phyloP scores from a whole-genome alignment of 1,140 invertebrate genomes.

The Scaptomyza graminum region DNA sequence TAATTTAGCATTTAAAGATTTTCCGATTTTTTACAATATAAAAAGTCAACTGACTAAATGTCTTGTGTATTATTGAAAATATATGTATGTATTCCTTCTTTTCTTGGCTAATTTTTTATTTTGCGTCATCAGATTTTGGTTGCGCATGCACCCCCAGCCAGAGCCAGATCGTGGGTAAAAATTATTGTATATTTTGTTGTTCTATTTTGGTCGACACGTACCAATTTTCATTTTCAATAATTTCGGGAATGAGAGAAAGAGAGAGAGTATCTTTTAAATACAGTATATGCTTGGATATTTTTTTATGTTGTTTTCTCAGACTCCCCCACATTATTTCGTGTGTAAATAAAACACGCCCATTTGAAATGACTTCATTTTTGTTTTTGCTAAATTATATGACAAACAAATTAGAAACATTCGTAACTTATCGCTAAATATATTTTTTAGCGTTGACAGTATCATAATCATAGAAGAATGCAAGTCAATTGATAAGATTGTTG shows the following conservation, averaged over 20 bases:
- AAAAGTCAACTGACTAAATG: neutral
- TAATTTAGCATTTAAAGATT: conserved; percentile 40
- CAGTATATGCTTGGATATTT: conserved; percentile 6
- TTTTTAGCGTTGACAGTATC: neutral
- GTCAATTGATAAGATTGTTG: conserved; percentile 26
- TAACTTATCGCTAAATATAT: neutral
- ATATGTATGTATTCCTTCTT: conserved; percentile 11
- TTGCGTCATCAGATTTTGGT: conserved; percentile 33
- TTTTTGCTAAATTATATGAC: conserved; percentile 2
- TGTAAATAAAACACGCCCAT: conserved; percentile 43
- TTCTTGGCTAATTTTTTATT: conserved; percentile 17
- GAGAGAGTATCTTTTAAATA: conserved; percentile 14
- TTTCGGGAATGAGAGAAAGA: conserved; percentile 10
- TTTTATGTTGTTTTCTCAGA: neutral
- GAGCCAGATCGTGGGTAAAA: conserved; percentile 5
- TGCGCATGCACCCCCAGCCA: conserved; percentile 13
- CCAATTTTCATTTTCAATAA: conserved; percentile 17
- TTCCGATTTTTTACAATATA: neutral
- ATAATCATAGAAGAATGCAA: conserved; percentile 1
- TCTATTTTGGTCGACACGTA: conserved; percentile 44
- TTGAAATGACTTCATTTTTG: conserved; percentile 10
- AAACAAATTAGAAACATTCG: neutral
- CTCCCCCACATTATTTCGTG: conserved; percentile 30
- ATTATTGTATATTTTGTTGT: conserved; percentile 24
- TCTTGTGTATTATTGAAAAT: conserved; percentile 5